Conservation (phyloP, 2,113 vertebrate species). For the Ploceus nigricollis region DNA sequence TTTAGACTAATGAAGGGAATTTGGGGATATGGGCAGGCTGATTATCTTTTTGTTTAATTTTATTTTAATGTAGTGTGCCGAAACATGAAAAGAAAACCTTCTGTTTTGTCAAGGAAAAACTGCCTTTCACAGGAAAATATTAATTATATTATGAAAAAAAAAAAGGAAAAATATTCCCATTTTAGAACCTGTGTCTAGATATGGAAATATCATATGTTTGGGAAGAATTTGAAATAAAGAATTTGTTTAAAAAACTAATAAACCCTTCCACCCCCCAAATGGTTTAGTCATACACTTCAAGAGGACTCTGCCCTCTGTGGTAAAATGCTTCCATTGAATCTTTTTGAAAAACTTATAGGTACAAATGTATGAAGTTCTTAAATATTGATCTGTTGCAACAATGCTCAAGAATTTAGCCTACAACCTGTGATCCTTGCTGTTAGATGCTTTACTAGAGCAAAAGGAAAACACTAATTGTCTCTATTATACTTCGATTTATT, state of each 20-base stretch:
- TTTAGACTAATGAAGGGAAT: background rate
- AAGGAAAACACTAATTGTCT: background rate
- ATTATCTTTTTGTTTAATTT: background rate
- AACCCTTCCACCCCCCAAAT: rapidly evolving
- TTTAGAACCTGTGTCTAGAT: background rate
- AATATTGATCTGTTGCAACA: background rate
- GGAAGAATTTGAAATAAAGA: background rate
- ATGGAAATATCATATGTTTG: background rate
- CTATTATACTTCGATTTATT: background rate
- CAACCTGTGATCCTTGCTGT: background rate
- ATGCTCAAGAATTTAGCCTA: background rate
- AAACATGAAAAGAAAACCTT: background rate
- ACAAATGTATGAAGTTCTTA: background rate
- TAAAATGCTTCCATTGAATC: background rate
- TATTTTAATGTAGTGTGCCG: background rate
- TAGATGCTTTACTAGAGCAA: background rate
- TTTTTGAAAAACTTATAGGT: background rate
- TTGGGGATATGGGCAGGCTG: rapidly evolving
- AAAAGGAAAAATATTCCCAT: background rate
- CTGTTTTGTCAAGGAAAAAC: background rate
- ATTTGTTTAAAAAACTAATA: background rate
- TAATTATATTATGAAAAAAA: background rate
- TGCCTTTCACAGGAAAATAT: background rate
- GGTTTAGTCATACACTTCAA: background rate
- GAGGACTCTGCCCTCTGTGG: rapidly evolving